Base-by-base conservation (phyloP, 1,140 invertebrate genomes). In the Phymastichus coffea region DNA sequence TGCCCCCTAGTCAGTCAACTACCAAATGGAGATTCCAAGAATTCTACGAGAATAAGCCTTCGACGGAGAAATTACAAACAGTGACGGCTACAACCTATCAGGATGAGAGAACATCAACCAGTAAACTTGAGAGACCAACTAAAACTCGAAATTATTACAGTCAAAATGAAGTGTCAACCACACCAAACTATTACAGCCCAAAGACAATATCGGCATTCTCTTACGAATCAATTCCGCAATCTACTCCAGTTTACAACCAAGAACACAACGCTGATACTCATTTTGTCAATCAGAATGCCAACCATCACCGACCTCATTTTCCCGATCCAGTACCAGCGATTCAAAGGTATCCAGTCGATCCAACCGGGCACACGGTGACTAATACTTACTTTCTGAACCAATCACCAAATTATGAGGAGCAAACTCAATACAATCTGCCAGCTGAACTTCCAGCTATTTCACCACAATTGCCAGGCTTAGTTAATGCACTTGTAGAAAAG, bases 401-500 rank as follows among this genome's bases (percentile, higher is more conserved):
- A 1, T 37, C 61, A 1, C 6, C 48, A 37, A 56, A 46, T 37
- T 75, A 65, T 62, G 74, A 70, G 30, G 63, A 67, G 53, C 54
- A 75, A 0, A 68, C 71, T 0, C 75, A 77, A 28, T 79, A 77
- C 14, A 77, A 64, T 57, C 62, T 79, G 26, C 75, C 80, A 2
- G 68, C 74, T n/a, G 72, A 80, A 64, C 66, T 85, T 15, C 83
- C 83, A 0, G 71, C 80, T 0, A 77, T 85, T 47, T 83, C 81
- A 12, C 79, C 82, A 0, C 80, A 83, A 53, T 70, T 86, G 26
- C 82, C 84, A 9, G 82, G 83, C 1, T 66, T 86, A 19, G 82
- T 86, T 0, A 87, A 86, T 66, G 82, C 84, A 10, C 70, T 87
- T 17, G 71, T 85, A 59, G 84, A 86, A 46, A 72, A 72, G 28